A percentile compares a stretch with the other conserved stretches of the same genome.
These are phyloP conservation scores for Macrobrachium nipponense DNA, from an alignment of 1,140 invertebrate genomes.

Conservation along the genomic window DNA sequence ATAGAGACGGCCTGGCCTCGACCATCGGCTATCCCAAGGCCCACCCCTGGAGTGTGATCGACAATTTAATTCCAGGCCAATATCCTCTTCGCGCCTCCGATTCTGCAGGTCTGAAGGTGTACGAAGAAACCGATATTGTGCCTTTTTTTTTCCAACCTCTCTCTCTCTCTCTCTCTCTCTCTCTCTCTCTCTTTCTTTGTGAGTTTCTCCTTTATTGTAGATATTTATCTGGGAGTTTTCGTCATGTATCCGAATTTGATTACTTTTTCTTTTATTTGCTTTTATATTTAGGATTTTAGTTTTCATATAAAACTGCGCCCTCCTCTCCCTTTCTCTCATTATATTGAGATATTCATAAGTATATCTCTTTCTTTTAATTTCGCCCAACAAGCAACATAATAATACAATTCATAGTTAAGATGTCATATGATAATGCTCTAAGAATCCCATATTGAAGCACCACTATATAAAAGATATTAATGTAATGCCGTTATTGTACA, in stretches of 20 bases:
- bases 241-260: not conserved
- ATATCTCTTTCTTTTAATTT: not conserved
- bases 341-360: not conserved
- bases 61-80: constrained; percentile 59
- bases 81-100: constrained; percentile 54
- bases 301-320: not conserved
- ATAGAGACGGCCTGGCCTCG: constrained; percentile 27
- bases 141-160: constrained; percentile 9
- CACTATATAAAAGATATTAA: no score
- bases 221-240: not conserved
- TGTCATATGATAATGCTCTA: no score
- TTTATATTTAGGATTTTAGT: no score
- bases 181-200: not conserved
- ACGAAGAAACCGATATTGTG: constrained; percentile 17
- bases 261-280: not conserved
- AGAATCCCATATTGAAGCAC: no score
- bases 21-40: not conserved
- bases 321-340: constrained; percentile 23
- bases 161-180: constrained; percentile 8
- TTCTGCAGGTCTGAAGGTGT: constrained; percentile 19
- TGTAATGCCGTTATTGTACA: no score
- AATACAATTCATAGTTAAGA: no score
- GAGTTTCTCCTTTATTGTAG: not conserved
- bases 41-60: constrained; percentile 41
- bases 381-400: not conserved